These are phyloP conservation scores for Lepidurus packardi DNA, from an alignment of 1,140 invertebrate species.

Conservation along the genomic window DNA sequence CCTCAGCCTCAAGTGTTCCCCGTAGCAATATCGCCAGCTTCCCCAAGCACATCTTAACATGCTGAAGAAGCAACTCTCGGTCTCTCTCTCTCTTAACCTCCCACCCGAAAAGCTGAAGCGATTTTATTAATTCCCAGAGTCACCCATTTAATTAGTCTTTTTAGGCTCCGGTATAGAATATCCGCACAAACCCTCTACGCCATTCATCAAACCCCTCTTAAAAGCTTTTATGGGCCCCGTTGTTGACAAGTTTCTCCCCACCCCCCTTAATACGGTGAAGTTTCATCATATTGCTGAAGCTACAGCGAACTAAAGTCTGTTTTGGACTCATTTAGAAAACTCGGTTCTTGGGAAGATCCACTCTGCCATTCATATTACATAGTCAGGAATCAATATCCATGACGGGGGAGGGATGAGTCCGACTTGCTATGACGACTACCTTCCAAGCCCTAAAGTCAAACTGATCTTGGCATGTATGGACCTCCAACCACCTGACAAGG, in stretches of 20 bases:
- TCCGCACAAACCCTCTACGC: not conserved
- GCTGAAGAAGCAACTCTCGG: too few relatives aligned
- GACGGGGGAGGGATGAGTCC: slow-evolving; percentile 13
- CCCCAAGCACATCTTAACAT: too few relatives aligned
- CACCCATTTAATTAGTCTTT: too few relatives aligned
- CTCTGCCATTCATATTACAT: not conserved
- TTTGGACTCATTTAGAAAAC: slow-evolving; percentile 3
- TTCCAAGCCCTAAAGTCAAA: too few relatives aligned
- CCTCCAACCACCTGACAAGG: not conserved
- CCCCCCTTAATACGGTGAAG: not conserved
- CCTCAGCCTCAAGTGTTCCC: not conserved
- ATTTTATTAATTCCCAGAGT: too few relatives aligned
- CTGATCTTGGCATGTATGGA: too few relatives aligned
- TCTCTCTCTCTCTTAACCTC: too few relatives aligned
- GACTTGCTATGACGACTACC: not conserved
- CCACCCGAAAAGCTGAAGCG: too few relatives aligned
- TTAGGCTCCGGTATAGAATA: too few relatives aligned
- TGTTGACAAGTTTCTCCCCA: not conserved
- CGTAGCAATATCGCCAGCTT: not conserved
- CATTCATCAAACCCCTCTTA: not conserved
- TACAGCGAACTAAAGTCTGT: slow-evolving; percentile 3
- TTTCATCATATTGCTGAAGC: not conserved
- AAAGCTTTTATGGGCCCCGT: not conserved
- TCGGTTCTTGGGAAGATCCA: not conserved
- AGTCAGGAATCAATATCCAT: not conserved